phyloP scores from a whole-genome alignment of 2,888 invertebrate genomes.

The Catocala sponsa region DNA sequence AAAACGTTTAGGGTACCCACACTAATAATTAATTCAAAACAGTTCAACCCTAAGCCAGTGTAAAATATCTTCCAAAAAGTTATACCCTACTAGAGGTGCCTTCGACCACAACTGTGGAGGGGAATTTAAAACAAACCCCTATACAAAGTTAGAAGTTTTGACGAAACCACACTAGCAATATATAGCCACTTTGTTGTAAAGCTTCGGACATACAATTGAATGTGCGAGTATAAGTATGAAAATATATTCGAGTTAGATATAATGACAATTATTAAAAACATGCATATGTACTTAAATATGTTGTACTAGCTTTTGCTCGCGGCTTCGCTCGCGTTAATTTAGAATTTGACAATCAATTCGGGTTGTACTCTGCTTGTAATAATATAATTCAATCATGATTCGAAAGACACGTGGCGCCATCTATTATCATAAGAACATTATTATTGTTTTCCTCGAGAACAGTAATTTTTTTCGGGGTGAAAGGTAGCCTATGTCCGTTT shows the following conservation, averaged over 20 bases:
- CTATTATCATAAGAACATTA: too few relatives aligned
- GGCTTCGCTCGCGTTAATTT: too few relatives aligned
- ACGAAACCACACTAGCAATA: constrained; percentile 36
- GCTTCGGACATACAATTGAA: constrained; percentile 14
- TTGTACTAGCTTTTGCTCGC: too few relatives aligned
- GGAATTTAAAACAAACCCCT: constrained; percentile 39
- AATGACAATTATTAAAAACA: too few relatives aligned
- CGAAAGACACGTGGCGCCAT: too few relatives aligned
- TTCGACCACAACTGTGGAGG: constrained; percentile 30
- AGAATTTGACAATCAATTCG: too few relatives aligned
- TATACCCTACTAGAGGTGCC: constrained; percentile 15
- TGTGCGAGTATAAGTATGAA: neutral
- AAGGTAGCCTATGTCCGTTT: too few relatives aligned
- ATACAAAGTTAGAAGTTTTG: constrained; percentile 46
- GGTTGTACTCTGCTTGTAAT: too few relatives aligned
- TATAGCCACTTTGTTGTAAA: constrained; percentile 29
- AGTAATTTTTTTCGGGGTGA: too few relatives aligned
- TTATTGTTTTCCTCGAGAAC: too few relatives aligned
- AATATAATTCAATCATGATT: too few relatives aligned
- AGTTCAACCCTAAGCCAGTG: neutral
- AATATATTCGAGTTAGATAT: neutral
- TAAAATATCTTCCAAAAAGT: constrained; percentile 5
- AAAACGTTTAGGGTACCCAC: neutral
- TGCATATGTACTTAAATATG: too few relatives aligned
- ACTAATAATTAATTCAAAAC: constrained; percentile 1